Percentiles rank a stretch among this genome's conserved stretches.
Evolutionary conservation across 2,888 invertebrate species (phyloP).

Genomic region (Mythimna vitellina): DNA sequence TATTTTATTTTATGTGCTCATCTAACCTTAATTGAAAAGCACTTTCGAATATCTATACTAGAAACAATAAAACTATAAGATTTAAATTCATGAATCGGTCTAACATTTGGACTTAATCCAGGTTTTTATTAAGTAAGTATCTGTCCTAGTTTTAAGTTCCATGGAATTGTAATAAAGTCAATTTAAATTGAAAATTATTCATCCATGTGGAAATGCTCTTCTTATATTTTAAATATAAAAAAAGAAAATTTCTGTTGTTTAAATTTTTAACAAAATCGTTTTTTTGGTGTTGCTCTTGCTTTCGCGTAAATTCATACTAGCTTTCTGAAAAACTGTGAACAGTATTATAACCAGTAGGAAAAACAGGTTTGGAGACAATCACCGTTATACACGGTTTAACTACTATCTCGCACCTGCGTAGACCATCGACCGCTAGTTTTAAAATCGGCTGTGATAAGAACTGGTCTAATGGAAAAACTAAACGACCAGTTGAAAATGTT

Average conservation of each 20-base stretch:
- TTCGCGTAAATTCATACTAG: too few species aligned
- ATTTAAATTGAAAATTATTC: not conserved
- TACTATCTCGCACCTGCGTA: too few species aligned
- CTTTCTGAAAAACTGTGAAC: too few species aligned
- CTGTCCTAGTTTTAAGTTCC: constrained; percentile 27
- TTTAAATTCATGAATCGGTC: not conserved
- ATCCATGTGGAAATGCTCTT: not conserved
- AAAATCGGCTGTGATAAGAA: too few species aligned
- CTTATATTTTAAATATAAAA: not conserved
- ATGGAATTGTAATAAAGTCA: not conserved
- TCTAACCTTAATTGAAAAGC: not conserved
- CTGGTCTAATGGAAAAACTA: too few species aligned
- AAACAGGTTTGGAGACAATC: not conserved
- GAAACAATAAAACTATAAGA: not conserved
- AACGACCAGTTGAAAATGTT: too few species aligned
- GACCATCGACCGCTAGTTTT: too few species aligned
- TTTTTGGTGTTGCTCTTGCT: too few species aligned
- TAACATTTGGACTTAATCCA: constrained; percentile 20
- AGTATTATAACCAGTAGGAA: not conserved
- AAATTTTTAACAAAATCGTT: too few species aligned
- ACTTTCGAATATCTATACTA: not conserved
- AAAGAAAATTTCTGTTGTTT: too few species aligned
- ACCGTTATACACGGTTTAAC: too few species aligned
- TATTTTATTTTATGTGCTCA: not conserved
- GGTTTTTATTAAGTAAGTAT: constrained; percentile 12